Percentiles rank a stretch among this genome's conserved stretches.
phyloP scores from a whole-genome alignment of 1,140 invertebrate species.

The Planococcus citri region DNA sequence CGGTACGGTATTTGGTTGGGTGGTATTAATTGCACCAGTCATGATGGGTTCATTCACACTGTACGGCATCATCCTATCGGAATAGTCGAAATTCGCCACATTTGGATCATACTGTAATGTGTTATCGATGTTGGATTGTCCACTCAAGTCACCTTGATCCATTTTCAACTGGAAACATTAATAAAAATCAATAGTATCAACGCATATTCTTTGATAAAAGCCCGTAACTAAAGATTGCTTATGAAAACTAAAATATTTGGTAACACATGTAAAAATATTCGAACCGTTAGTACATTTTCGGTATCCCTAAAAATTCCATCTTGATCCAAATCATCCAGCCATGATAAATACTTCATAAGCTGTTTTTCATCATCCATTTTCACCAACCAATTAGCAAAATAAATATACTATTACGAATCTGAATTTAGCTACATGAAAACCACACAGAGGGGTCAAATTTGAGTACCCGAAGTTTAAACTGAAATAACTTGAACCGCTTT shows the following conservation, averaged over 20 bases:
- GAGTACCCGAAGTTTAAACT: too few relatives aligned
- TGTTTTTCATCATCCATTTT: background rate
- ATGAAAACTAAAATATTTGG: too few relatives aligned
- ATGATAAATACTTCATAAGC: background rate
- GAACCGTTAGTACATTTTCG: background rate
- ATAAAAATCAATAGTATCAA: too few relatives aligned
- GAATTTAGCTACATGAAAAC: too few relatives aligned
- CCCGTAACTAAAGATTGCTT: too few relatives aligned
- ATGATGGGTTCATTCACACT: background rate
- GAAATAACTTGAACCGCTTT: too few relatives aligned
- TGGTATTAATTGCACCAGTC: background rate
- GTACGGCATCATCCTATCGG: background rate
- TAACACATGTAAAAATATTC: background rate
- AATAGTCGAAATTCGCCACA: background rate
- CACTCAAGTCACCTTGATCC: background rate
- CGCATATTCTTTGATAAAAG: too few relatives aligned
- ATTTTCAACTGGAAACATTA: background rate
- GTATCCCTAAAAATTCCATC: background rate
- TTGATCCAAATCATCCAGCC: background rate
- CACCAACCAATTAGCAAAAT: too few relatives aligned
- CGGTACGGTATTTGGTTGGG: background rate
- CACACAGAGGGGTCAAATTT: too few relatives aligned
- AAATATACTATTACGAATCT: too few relatives aligned
- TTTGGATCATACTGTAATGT: background rate
- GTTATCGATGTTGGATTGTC: background rate